Percentiles rank a stretch among this genome's conserved stretches.
These are phyloP conservation scores for Verasper variegatus DNA, from an alignment of 2,113 vertebrate species.

Conservation along the genomic window DNA sequence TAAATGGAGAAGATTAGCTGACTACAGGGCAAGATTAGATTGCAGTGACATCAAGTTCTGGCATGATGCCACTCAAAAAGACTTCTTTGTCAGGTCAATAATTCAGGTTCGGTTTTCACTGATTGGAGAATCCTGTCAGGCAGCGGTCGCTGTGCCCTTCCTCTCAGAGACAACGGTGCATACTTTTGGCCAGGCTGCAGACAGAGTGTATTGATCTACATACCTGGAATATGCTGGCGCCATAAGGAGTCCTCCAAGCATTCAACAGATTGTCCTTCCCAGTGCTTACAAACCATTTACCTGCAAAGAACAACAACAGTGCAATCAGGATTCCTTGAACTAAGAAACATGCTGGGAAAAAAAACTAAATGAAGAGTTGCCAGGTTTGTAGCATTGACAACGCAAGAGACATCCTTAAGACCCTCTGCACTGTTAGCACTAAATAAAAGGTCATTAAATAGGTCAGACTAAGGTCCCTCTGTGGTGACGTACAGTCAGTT, in stretches of 20 bases:
- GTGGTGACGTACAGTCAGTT: neutral
- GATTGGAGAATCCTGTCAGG: conserved; percentile 73
- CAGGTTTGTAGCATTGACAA: conserved; percentile 9
- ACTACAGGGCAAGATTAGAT: conserved; percentile 61
- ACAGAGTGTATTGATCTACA: conserved; percentile 75
- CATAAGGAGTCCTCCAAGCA: conserved; percentile 98
- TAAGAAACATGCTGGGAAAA: conserved; percentile 2
- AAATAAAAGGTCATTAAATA: neutral
- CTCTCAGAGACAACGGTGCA: conserved; percentile 57
- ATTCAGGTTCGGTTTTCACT: conserved; percentile 78
- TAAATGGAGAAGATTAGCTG: conserved; percentile 57
- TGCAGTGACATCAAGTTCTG: conserved; percentile 55
- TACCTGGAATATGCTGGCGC: conserved; percentile 99
- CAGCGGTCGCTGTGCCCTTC: conserved; percentile 78
- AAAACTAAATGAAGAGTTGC: neutral
- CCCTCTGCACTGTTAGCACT: neutral
- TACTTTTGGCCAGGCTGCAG: conserved; percentile 68
- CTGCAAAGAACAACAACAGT: conserved; percentile 61
- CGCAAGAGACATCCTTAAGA: neutral
- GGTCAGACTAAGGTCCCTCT: neutral
- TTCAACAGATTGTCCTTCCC: conserved; percentile 99
- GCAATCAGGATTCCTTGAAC: conserved; percentile 28
- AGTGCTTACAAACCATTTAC: conserved; percentile 98
- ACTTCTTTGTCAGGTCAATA: conserved; percentile 74
- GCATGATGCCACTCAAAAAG: conserved; percentile 53